These are phyloP conservation scores for Erpornis zantholeuca DNA, from an alignment of 2,113 vertebrate species.

Conservation along the genomic window DNA sequence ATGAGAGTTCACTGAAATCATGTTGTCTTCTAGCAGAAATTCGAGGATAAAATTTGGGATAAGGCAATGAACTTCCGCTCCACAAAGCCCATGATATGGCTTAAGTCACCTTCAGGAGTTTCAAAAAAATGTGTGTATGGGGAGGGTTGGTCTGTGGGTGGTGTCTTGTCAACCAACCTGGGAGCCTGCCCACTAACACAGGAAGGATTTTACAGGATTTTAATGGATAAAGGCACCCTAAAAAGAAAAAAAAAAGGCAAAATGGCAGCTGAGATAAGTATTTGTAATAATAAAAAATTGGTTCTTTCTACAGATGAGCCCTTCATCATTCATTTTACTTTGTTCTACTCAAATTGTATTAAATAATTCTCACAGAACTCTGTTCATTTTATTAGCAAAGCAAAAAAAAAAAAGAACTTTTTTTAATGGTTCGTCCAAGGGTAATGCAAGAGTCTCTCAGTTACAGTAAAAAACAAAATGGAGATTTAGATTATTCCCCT, in stretches of 20 bases:
- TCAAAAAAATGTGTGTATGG: not conserved
- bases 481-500: conserved; percentile 50
- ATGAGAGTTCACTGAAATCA: not conserved
- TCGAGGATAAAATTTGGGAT: not conserved
- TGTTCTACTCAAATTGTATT: not conserved
- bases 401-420: not conserved
- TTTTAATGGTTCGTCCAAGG: not conserved
- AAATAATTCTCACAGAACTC: not conserved
- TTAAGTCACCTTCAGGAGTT: not conserved
- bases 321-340: not conserved
- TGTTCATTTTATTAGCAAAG: not conserved
- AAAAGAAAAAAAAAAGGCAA: not conserved
- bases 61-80: not conserved
- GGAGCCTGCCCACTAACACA: not conserved
- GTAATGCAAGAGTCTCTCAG: conserved; percentile 47
- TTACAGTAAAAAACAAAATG: conserved; percentile 58
- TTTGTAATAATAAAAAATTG: not conserved
- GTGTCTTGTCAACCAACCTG: not conserved
- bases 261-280: not conserved
- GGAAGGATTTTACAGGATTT: not conserved
- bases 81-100: not conserved
- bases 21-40: not conserved
- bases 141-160: not conserved
- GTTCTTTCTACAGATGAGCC: not conserved
- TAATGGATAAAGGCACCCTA: not conserved